phyloP scores from a whole-genome alignment of 2,113 vertebrate species.

The Porphyrio hochstetteri region DNA sequence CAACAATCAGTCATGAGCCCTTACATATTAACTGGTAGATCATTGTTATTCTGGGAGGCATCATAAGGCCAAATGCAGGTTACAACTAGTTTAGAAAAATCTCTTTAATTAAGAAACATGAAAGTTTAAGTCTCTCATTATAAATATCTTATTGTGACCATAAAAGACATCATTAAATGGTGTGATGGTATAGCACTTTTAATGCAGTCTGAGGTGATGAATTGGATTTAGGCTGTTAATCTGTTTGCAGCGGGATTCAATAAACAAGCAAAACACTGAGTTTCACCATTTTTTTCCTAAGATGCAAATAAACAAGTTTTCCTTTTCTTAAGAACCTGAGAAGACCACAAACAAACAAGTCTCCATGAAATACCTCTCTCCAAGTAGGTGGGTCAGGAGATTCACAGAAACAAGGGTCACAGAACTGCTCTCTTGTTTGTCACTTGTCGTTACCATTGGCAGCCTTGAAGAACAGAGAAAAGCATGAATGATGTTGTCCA shows the following conservation, averaged over 20 bases:
- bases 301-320: neutral
- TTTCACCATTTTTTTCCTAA: neutral
- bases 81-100: slow-evolving; percentile 73
- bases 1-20: slow-evolving; percentile 69
- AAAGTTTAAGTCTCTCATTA: slow-evolving; percentile 74
- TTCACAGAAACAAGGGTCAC: neutral
- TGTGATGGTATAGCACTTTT: slow-evolving; percentile 37
- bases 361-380: neutral
- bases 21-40: slow-evolving; percentile 70
- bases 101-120: slow-evolving; percentile 73
- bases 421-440: neutral
- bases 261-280: neutral
- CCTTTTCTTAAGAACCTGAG: neutral
- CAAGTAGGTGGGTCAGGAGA: neutral
- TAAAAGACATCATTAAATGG: slow-evolving; percentile 64
- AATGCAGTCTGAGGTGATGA: slow-evolving; percentile 35
- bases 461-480: neutral
- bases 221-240: neutral
- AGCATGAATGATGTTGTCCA: neutral
- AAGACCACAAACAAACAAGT: neutral
- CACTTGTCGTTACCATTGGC: neutral
- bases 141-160: slow-evolving; percentile 64
- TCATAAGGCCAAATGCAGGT: slow-evolving; percentile 73
- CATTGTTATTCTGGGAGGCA: slow-evolving; percentile 71
- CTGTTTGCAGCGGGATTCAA: neutral